These are phyloP conservation scores for Xiphophorus birchmanni DNA, from an alignment of 2,797 vertebrate genomes.

Conservation along the genomic window DNA sequence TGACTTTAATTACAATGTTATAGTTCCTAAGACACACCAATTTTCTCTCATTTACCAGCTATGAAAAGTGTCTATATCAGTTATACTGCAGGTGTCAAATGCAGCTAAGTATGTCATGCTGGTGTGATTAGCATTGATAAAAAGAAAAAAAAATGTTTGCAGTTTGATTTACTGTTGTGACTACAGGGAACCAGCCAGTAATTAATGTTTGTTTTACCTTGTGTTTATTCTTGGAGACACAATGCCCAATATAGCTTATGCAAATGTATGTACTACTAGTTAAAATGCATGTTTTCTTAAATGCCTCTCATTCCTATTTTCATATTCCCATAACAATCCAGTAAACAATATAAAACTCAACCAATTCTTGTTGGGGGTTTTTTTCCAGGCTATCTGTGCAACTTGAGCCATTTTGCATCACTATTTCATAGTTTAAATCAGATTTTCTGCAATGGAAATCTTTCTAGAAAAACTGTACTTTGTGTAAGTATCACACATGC, in stretches of 20 bases:
- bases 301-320: constrained; percentile 24
- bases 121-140: background rate
- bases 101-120: background rate
- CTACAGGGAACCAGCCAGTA: constrained; percentile 17
- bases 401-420: constrained; percentile 40
- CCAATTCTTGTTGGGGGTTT: constrained; percentile 31
- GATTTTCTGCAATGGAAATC: constrained; percentile 27
- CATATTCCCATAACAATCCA: constrained; percentile 65
- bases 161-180: background rate
- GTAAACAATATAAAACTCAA: constrained; percentile 66
- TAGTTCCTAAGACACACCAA: background rate
- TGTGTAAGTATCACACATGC: constrained; percentile 25
- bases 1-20: background rate
- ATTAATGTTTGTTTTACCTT: constrained; percentile 44
- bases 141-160: background rate
- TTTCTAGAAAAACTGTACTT: constrained; percentile 48
- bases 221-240: constrained; percentile 40
- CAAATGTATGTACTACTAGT: constrained; percentile 54
- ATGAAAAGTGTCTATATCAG: background rate
- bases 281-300: constrained; percentile 57
- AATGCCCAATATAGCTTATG: constrained; percentile 64
- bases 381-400: constrained; percentile 45
- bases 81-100: background rate
- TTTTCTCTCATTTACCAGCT: background rate
- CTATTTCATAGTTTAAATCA: constrained; percentile 40